Evolutionary conservation across 2,797 vertebrate genomes (phyloP).

Genomic region (Sarcoramphus papa): DNA sequence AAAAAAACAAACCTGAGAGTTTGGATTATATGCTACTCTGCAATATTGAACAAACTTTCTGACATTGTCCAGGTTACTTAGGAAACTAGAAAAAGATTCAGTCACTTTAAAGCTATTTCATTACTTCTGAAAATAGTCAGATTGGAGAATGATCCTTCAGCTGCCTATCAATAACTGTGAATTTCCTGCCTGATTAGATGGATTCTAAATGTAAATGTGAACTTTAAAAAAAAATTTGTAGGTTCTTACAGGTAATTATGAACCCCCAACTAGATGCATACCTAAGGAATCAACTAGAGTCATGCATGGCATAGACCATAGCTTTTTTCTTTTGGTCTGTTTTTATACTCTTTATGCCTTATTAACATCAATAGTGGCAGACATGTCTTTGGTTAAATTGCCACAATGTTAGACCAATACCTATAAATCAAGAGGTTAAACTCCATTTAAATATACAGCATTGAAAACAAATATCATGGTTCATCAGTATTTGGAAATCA

Average conservation of each 20-base stretch:
- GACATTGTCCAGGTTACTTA: not conserved
- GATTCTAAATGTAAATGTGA: not conserved
- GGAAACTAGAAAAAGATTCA: not conserved
- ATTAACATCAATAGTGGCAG: slow-evolving; percentile 25
- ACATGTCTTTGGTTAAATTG: slow-evolving; percentile 18
- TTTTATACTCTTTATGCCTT: slow-evolving; percentile 15
- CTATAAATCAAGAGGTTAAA: slow-evolving; percentile 42
- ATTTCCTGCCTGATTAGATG: not conserved
- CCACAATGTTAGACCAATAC: not conserved
- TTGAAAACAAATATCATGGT: slow-evolving; percentile 27
- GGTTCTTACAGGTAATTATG: not conserved
- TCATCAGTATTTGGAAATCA: slow-evolving; percentile 45
- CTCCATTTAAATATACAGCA: not conserved
- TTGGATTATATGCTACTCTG: not conserved
- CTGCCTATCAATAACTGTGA: not conserved
- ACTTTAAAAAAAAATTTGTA: not conserved
- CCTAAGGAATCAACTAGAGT: not conserved
- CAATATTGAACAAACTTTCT: not conserved
- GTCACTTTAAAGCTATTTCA: not conserved
- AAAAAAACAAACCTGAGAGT: not conserved
- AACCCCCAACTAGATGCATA: not conserved
- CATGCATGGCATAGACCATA: not conserved
- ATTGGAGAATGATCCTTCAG: not conserved
- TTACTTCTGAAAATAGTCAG: not conserved
- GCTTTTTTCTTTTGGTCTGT: not conserved